Evolutionary conservation across 2,888 invertebrate genomes (phyloP).

Genomic region (Drosophila helvetica): DNA sequence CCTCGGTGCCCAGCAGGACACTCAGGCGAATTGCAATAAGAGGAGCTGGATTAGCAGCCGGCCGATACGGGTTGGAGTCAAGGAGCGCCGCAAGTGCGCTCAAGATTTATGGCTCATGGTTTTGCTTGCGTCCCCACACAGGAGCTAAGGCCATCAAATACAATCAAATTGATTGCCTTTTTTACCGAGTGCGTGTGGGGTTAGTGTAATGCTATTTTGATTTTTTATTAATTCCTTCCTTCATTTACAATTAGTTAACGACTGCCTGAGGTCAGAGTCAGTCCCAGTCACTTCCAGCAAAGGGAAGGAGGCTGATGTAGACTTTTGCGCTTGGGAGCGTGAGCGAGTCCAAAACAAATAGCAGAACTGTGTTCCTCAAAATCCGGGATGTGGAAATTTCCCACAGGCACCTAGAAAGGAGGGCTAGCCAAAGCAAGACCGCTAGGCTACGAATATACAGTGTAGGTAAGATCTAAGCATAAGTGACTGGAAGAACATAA

Average conservation of each 20-base stretch:
- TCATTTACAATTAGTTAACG: constrained; percentile 68
- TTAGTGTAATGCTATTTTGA: constrained; percentile 65
- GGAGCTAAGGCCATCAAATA: constrained; percentile 66
- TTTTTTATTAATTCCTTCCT: constrained; percentile 50
- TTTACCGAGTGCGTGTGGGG: constrained; percentile 17
- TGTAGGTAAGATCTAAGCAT: constrained; percentile 68
- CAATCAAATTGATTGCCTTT: constrained; percentile 75
- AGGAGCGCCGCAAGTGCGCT: constrained; percentile 62
- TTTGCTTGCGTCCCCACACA: background rate
- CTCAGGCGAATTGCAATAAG: constrained; percentile 60
- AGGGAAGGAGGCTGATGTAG: background rate
- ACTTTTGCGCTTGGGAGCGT: background rate
- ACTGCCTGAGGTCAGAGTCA: constrained; percentile 33
- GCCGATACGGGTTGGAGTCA: constrained; percentile 9
- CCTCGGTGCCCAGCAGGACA: constrained; percentile 59
- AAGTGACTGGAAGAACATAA: constrained; percentile 57
- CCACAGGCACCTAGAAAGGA: constrained; percentile 53
- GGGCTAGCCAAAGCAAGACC: background rate
- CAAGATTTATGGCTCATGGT: constrained; percentile 72
- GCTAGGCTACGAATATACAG: constrained; percentile 4
- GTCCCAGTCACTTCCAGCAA: background rate
- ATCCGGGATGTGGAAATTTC: constrained; percentile 68
- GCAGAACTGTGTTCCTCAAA: constrained; percentile 44
- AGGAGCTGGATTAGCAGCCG: constrained; percentile 12
- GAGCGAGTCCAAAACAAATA: constrained; percentile 20